These are phyloP conservation scores for Melieria picta DNA, from an alignment of 2,888 invertebrate species.

Conservation along the genomic window DNA sequence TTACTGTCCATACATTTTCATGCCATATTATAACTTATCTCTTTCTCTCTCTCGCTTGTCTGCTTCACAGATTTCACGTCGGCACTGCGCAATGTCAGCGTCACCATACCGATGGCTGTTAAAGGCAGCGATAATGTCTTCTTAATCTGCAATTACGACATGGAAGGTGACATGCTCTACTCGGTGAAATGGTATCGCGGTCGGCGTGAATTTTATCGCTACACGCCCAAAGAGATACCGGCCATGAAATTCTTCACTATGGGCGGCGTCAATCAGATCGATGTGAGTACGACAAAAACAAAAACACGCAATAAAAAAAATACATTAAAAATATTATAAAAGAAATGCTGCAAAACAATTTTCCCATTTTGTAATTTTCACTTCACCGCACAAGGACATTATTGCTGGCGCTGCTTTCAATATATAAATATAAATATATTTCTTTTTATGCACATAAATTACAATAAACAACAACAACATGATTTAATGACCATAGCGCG, in stretches of 20 bases:
- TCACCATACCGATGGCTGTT: slow-evolving; percentile 75
- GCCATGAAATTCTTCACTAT: slow-evolving; percentile 78
- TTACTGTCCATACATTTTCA: slow-evolving; percentile 29
- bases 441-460: too few relatives aligned
- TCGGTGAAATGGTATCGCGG: slow-evolving; percentile 92
- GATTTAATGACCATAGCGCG: too few relatives aligned
- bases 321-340: too few relatives aligned
- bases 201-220: slow-evolving; percentile 84
- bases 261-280: slow-evolving; percentile 70
- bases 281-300: slow-evolving; percentile 69
- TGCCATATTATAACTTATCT: background rate
- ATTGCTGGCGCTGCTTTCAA: too few relatives aligned
- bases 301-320: too few relatives aligned
- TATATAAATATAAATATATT: too few relatives aligned
- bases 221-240: slow-evolving; percentile 78
- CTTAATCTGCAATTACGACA: slow-evolving; percentile 80
- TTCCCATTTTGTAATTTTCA: too few relatives aligned
- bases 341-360: too few relatives aligned
- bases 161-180: slow-evolving; percentile 83
- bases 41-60: slow-evolving; percentile 9
- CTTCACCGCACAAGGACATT: too few relatives aligned
- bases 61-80: slow-evolving; percentile 54
- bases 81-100: slow-evolving; percentile 72
- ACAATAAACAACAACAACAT: too few relatives aligned
- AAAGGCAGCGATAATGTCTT: slow-evolving; percentile 74